These are phyloP conservation scores for Perizoma flavofasciatum DNA, from an alignment of 2,888 invertebrate genomes.

Conservation along the genomic window DNA sequence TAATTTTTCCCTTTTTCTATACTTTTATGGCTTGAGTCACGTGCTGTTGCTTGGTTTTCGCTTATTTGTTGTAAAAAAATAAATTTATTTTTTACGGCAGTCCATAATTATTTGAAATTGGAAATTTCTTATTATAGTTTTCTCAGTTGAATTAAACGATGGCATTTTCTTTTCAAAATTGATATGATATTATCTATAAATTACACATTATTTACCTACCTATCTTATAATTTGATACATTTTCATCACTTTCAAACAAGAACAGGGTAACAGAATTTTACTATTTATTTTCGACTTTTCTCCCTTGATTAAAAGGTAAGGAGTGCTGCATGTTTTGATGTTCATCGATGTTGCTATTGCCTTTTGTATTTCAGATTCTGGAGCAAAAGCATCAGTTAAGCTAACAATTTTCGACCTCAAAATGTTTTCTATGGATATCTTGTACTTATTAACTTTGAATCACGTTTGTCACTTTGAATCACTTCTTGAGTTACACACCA, in stretches of 20 bases:
- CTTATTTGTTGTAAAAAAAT: slow-evolving; percentile 40
- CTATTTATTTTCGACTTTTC: slow-evolving; percentile 2
- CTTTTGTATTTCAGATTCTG: slow-evolving; percentile 18
- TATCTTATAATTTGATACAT: slow-evolving; percentile 1
- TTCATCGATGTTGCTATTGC: slow-evolving; percentile 35
- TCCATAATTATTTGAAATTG: slow-evolving; percentile 6
- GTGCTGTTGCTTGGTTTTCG: slow-evolving; percentile 69
- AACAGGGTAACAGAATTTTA: background rate
- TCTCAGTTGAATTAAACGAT: slow-evolving; percentile 1
- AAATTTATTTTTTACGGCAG: slow-evolving; percentile 5
- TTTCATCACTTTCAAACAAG: background rate
- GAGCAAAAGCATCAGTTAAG: too few species aligned
- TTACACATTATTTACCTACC: too few species aligned
- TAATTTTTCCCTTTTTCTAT: slow-evolving; percentile 56
- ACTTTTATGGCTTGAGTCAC: slow-evolving; percentile 69
- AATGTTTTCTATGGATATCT: too few species aligned
- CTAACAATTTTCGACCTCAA: too few species aligned
- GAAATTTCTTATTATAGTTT: background rate
- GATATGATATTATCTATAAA: too few species aligned
- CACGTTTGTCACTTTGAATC: too few species aligned
- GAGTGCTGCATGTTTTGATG: slow-evolving; percentile 53
- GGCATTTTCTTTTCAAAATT: slow-evolving; percentile 1
- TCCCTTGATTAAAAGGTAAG: slow-evolving; percentile 38
- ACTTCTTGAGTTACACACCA: too few species aligned
- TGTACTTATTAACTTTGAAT: too few species aligned